Evolutionary conservation across 2,113 vertebrate genomes (phyloP).

Genomic region (Pycnonotus jocosus): DNA sequence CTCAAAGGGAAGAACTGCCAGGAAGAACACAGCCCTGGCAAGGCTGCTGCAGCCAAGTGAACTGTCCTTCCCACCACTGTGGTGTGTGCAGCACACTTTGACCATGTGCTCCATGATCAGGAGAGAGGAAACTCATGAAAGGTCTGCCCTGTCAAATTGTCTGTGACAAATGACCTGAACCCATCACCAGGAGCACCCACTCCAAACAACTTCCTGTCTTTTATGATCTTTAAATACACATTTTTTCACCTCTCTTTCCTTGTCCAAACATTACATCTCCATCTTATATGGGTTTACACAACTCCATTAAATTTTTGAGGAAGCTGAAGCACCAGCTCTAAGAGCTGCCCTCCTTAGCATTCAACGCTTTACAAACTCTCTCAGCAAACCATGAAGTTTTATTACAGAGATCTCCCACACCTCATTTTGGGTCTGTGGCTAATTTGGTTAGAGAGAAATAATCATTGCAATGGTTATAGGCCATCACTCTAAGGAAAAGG

Average conservation of each 20-base stretch:
- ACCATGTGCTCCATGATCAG: not conserved
- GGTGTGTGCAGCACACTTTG: not conserved
- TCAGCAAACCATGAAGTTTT: not conserved
- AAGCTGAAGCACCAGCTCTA: not conserved
- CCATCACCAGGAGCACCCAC: not conserved
- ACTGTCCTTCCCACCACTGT: not conserved
- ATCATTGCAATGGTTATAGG: not conserved
- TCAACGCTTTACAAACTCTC: not conserved
- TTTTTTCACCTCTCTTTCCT: not conserved
- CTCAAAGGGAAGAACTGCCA: not conserved
- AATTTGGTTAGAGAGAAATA: not conserved
- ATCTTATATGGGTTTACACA: not conserved
- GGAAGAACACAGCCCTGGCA: not conserved
- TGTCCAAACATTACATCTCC: not conserved
- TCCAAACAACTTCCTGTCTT: not conserved
- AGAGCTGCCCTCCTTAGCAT: not conserved
- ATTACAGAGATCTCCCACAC: not conserved
- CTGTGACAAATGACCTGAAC: not conserved
- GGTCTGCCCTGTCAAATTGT: not conserved
- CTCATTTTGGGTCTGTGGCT: not conserved
- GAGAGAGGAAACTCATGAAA: not conserved
- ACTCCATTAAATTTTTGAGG: not conserved
- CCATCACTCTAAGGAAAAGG: not conserved
- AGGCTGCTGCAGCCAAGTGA: not conserved
- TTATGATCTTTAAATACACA: not conserved